These are phyloP conservation scores for Hippocampus guttulatus DNA, from an alignment of 2,113 vertebrate species.

Conservation along the genomic window DNA sequence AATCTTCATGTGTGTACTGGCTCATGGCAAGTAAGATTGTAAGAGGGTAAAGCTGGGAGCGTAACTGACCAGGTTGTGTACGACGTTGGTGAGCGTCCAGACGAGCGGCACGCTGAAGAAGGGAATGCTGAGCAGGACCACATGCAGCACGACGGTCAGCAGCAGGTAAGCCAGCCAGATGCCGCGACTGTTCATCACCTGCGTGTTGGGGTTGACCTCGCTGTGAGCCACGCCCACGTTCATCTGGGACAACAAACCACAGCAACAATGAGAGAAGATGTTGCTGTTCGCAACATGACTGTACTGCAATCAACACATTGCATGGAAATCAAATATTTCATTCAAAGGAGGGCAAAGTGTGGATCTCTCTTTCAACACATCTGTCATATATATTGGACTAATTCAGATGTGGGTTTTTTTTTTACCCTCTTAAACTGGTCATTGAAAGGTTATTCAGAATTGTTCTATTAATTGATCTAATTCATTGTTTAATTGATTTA, in stretches of 20 bases:
- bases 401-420: neutral
- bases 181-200: conserved; percentile 91
- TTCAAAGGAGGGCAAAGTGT: no score
- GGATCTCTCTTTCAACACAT: no score
- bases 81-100: conserved; percentile 93
- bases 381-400: no score
- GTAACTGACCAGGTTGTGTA: conserved; percentile 87
- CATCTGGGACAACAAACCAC: conserved; percentile 66
- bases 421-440: neutral
- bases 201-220: conserved; percentile 92
- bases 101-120: conserved; percentile 88
- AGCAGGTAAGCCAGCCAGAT: conserved; percentile 90
- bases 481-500: neutral
- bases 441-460: neutral
- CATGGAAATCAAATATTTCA: no score
- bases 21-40: no score
- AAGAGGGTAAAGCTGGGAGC: neutral
- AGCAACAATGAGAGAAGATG: neutral
- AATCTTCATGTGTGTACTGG: neutral
- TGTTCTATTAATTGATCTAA: neutral
- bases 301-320: neutral
- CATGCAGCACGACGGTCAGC: conserved; percentile 80
- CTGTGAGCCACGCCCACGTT: conserved; percentile 96
- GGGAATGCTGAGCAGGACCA: conserved; percentile 88
- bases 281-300: no score